Conservation (phyloP, 2,113 vertebrate genomes). For the Sander vitreus region DNA sequence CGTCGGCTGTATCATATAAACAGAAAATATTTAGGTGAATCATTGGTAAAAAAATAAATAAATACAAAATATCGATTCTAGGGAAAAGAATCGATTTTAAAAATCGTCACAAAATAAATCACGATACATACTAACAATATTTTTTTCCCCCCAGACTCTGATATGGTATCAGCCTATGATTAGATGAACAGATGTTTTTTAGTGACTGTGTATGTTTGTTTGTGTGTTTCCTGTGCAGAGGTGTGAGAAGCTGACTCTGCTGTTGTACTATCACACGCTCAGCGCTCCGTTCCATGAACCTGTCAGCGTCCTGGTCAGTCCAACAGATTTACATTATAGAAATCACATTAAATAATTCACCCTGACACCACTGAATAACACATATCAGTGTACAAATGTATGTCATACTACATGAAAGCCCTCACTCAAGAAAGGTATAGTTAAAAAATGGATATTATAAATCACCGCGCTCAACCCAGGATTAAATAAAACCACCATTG, state of each 20-base stretch:
- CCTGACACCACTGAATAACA: not conserved
- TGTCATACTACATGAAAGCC: not conserved
- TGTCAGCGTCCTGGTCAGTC: conserved; percentile 91
- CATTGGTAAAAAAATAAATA: too few relatives aligned
- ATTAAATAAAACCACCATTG: not conserved
- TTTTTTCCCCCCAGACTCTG: not conserved
- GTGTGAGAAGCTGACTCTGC: conserved; percentile 93
- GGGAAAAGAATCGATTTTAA: too few relatives aligned
- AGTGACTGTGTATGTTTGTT: not conserved
- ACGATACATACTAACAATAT: not conserved
- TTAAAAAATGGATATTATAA: not conserved
- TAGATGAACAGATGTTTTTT: not conserved
- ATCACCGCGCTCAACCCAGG: not conserved
- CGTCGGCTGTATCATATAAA: too few relatives aligned
- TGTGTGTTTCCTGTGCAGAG: conserved; percentile 81
- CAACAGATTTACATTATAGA: not conserved
- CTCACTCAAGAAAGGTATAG: not conserved
- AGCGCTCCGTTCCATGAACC: conserved; percentile 94
- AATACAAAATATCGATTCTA: too few relatives aligned
- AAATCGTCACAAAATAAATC: too few relatives aligned
- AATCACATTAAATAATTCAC: not conserved
- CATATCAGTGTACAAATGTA: not conserved
- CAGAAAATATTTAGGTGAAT: too few relatives aligned
- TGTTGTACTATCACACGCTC: conserved; percentile 89
- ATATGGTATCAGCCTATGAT: not conserved